phyloP scores from a whole-genome alignment of 2,888 invertebrate species.

The Phortica okadai region DNA sequence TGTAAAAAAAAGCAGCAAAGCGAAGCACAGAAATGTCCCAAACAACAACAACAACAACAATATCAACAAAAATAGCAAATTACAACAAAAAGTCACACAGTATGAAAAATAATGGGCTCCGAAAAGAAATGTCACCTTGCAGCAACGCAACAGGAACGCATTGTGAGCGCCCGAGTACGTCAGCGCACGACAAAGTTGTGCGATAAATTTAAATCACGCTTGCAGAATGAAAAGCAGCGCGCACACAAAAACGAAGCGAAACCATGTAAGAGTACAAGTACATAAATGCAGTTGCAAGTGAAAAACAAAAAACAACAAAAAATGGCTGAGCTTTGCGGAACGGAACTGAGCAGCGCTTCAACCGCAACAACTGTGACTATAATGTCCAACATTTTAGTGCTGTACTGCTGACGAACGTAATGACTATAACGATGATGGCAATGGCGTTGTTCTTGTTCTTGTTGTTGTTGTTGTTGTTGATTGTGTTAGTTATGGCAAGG shows the following conservation, averaged over 20 bases:
- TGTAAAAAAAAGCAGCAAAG: neutral
- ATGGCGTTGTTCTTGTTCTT: neutral
- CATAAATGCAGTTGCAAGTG: neutral
- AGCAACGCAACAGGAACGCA: neutral
- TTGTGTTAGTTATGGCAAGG: neutral
- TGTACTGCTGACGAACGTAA: neutral
- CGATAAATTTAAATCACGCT: conserved; percentile 28
- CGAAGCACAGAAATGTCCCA: neutral
- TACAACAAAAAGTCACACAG: neutral
- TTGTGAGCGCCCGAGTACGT: neutral
- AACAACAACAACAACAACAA: neutral
- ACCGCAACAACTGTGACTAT: neutral
- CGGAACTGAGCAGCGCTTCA: neutral
- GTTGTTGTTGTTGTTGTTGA: conserved; percentile 9
- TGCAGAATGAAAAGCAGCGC: neutral
- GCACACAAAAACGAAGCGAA: neutral
- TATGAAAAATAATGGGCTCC: neutral
- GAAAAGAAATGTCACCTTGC: neutral
- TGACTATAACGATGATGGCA: neutral
- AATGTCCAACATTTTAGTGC: conserved; percentile 11
- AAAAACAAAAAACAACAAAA: neutral
- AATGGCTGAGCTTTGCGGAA: neutral
- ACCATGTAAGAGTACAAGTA: neutral
- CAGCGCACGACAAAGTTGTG: neutral
- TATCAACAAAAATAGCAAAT: neutral